A percentile compares a stretch with the other conserved stretches of the same genome.
These are phyloP conservation scores for Chelidonichthys spinosus DNA, from an alignment of 2,797 vertebrate genomes.

Conservation along the genomic window DNA sequence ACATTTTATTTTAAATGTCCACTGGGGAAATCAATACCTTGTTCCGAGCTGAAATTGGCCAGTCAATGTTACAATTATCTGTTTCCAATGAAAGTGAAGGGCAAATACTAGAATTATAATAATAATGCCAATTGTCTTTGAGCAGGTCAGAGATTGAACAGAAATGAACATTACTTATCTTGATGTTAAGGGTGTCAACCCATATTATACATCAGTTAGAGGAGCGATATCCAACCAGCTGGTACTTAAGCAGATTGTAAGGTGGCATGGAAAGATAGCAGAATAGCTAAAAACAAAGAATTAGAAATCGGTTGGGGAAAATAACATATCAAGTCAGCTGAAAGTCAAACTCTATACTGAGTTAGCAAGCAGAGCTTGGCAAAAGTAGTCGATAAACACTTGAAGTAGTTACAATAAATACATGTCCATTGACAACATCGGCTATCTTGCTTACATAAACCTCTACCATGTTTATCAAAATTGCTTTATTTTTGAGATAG, in stretches of 20 bases:
- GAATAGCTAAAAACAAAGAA: too few relatives aligned
- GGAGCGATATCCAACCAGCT: too few relatives aligned
- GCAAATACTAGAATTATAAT: constrained; percentile 61
- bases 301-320: too few relatives aligned
- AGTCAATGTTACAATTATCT: constrained; percentile 74
- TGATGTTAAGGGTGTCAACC: constrained; percentile 14
- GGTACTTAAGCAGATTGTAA: too few relatives aligned
- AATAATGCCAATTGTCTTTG: constrained; percentile 56
- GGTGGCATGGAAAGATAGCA: too few relatives aligned
- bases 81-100: constrained; percentile 69
- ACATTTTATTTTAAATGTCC: constrained; percentile 70
- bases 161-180: constrained; percentile 50
- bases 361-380: neutral
- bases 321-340: neutral
- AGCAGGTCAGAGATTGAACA: constrained; percentile 41
- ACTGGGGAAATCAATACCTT: constrained; percentile 73
- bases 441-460: too few relatives aligned
- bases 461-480: too few relatives aligned
- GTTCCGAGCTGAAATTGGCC: constrained; percentile 73
- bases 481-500: too few relatives aligned
- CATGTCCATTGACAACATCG: too few relatives aligned
- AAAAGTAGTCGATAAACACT: neutral
- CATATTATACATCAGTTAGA: neutral
- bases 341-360: neutral
- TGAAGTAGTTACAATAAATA: neutral